Conservation (phyloP, 2,113 vertebrate species). For the Semicossyphus pulcher region DNA sequence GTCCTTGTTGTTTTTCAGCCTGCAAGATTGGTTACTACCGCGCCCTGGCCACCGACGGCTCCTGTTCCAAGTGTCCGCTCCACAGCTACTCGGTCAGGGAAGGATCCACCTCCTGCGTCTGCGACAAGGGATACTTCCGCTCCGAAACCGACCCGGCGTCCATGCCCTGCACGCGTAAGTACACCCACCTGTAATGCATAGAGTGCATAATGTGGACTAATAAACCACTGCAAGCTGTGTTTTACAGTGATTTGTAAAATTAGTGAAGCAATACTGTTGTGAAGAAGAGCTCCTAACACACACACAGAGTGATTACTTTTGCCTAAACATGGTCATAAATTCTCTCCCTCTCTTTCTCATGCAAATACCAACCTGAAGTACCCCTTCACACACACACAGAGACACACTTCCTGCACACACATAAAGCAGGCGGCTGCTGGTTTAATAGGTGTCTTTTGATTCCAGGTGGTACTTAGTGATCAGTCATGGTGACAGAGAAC, state of each 20-base stretch:
- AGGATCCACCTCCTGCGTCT: constrained; percentile 93
- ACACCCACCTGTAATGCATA: constrained; percentile 5
- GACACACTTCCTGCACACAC: constrained; percentile 23
- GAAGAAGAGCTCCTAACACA: neutral
- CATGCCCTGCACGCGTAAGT: constrained; percentile 97
- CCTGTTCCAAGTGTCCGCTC: constrained; percentile 94
- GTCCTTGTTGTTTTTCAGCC: constrained; percentile 80
- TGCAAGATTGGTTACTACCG: constrained; percentile 98
- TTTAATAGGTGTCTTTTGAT: constrained; percentile 86
- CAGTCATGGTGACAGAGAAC: constrained; percentile 86
- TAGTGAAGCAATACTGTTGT: neutral
- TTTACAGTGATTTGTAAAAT: neutral
- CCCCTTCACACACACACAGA: constrained; percentile 7
- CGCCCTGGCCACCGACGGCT: constrained; percentile 89
- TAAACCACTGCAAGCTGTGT: too few relatives aligned
- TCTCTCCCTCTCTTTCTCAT: constrained; percentile 11
- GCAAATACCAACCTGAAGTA: constrained; percentile 33
- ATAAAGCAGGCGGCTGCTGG: constrained; percentile 68
- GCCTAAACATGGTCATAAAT: constrained; percentile 4
- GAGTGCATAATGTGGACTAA: neutral
- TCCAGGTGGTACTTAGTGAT: constrained; percentile 88
- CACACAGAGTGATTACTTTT: constrained; percentile 3
- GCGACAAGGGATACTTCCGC: constrained; percentile 94
- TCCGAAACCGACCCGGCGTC: constrained; percentile 93
- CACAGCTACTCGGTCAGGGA: constrained; percentile 96